Evolutionary conservation across 2,113 vertebrate genomes (phyloP).

Genomic region (Pteruthius melanotis): DNA sequence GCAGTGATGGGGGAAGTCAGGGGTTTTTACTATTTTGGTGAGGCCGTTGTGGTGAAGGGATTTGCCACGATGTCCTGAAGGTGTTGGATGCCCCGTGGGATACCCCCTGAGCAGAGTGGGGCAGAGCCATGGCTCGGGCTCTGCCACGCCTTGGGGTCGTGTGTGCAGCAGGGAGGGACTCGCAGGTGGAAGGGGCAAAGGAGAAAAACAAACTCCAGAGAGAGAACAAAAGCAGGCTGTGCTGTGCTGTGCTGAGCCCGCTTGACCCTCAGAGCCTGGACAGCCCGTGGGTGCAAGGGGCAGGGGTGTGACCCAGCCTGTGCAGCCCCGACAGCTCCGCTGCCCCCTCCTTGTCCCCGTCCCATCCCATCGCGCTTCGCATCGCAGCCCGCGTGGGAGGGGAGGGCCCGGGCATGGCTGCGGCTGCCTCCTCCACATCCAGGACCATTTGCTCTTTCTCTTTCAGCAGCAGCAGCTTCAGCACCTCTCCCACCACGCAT

Average conservation of each 20-base stretch:
- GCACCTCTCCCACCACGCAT: slow-evolving; percentile 86
- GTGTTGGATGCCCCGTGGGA: neutral
- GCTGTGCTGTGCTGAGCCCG: neutral
- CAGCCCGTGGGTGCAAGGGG: neutral
- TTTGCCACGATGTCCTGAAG: neutral
- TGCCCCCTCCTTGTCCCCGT: neutral
- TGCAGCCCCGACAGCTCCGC: neutral
- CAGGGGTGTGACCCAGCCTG: rapidly evolving
- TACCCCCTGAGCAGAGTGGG: neutral
- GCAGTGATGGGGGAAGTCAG: neutral
- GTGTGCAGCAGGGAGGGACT: rapidly evolving
- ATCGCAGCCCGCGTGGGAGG: neutral
- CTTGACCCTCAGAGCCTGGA: neutral
- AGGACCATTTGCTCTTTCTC: slow-evolving; percentile 48
- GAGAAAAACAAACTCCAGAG: neutral
- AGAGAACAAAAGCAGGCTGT: neutral
- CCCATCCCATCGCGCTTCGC: neutral
- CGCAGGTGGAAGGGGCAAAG: rapidly evolving
- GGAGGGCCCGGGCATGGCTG: neutral
- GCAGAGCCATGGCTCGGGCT: neutral
- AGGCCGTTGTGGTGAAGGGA: rapidly evolving
- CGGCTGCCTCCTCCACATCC: neutral
- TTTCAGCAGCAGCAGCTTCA: slow-evolving; percentile 95
- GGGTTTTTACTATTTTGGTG: rapidly evolving
- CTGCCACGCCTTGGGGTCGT: rapidly evolving